These are phyloP conservation scores for Steinernema carpocapsae DNA, from an alignment of 2,888 invertebrate genomes.

Conservation along the genomic window DNA sequence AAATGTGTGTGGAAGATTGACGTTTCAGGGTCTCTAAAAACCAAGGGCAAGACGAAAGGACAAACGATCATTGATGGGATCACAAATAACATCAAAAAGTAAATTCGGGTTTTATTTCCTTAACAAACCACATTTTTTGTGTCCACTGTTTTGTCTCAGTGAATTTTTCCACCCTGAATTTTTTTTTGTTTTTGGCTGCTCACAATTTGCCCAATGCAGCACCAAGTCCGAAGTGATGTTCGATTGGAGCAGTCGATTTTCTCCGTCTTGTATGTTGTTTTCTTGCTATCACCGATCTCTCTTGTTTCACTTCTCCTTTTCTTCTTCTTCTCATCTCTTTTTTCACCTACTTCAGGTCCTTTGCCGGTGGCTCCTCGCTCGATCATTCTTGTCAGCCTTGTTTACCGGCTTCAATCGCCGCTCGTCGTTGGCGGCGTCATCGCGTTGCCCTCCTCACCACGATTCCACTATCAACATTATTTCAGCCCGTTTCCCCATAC, in stretches of 20 bases:
- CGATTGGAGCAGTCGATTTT: neutral
- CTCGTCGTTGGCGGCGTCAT: neutral
- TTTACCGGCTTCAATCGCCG: constrained; percentile 32
- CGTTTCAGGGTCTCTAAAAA: too few relatives aligned
- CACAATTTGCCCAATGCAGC: too few relatives aligned
- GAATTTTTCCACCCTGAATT: too few relatives aligned
- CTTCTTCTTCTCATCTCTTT: neutral
- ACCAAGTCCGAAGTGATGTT: neutral
- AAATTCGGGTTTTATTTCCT: too few relatives aligned
- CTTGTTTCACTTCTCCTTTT: neutral
- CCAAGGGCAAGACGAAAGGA: too few relatives aligned
- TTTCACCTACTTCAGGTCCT: neutral
- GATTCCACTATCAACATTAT: neutral
- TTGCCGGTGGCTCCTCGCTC: neutral
- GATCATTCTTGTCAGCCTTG: constrained; percentile 31
- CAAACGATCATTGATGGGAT: too few relatives aligned
- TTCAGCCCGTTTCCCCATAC: neutral
- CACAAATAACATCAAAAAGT: too few relatives aligned
- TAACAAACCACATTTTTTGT: too few relatives aligned
- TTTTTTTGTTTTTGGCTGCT: too few relatives aligned
- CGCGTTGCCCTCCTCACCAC: neutral
- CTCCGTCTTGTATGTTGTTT: constrained; percentile 27
- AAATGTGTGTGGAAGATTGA: too few relatives aligned
- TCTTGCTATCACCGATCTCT: constrained; percentile 29
- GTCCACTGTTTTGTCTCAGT: too few relatives aligned